Base-by-base conservation (phyloP, 1,140 invertebrate genomes). In the Drosophila lini region DNA sequence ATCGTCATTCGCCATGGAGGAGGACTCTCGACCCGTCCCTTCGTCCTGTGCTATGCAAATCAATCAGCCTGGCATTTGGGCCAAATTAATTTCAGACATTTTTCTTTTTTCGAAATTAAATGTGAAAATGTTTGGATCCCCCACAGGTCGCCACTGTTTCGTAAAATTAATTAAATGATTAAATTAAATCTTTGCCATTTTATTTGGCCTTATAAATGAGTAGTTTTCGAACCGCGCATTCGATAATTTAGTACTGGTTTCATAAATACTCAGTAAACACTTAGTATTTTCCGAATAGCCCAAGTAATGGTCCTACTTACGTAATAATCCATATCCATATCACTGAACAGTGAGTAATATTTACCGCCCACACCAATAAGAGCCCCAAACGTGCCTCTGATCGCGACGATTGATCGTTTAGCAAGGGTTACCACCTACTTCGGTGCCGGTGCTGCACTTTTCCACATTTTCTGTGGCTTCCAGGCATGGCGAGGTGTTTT, bases 371-470 rank as follows among this genome's bases (percentile, higher is more conserved):
- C 58, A 52, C 50, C 45, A 64, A 65, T 58, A 65, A 59, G 40
- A 70, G 61, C 42, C 52, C 45, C 59, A 86, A 86, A 88, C 80
- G 71, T 85, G 75, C 82, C 75, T 57, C 55, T 62, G 88, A 79
- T 91, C 82, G 88, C 82, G 75, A 63, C 88, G 80, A 91, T 91
- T 88, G 88, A 91, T 91, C 88, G 61, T 81, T 86, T 88, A 88
- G 78, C 48, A 63, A 69, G 56, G 62, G 59, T 70, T 40, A 41
- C 71, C 52, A 59, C 63, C 73, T 47, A 31, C 19, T 42, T 58
- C 25, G 44, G 44, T 38, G 52, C 58, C 25, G 19, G 48, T 60
- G 28, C 60, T 64, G 38, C 36, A 58, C 56, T 53, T 58, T 74
- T 56, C 16, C 34, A 77, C 80, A 62, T 81, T 80, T 84, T 76